Conservation (phyloP, 2,888 invertebrate species). For the Drosophila kokeensis region DNA sequence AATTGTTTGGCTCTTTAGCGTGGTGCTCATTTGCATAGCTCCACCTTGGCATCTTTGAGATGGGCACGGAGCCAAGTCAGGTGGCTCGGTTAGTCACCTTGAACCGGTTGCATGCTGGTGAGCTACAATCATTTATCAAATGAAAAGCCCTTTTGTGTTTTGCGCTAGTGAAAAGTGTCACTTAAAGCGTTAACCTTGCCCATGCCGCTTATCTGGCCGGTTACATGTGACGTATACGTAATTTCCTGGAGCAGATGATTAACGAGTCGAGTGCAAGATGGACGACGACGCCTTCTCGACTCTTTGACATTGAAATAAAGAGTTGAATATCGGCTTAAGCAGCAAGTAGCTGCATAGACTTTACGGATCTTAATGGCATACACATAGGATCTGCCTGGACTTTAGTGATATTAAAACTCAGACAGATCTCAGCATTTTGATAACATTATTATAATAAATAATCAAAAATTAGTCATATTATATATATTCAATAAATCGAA, state of each 20-base stretch:
- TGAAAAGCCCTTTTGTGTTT: slow-evolving; percentile 58
- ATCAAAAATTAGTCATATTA: too few relatives aligned
- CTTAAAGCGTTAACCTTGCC: slow-evolving; percentile 45
- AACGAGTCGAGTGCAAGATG: slow-evolving; percentile 57
- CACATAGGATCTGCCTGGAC: background rate
- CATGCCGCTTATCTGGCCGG: slow-evolving; percentile 68
- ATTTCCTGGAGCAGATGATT: slow-evolving; percentile 68
- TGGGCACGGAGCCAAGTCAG: slow-evolving; percentile 40
- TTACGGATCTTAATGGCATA: background rate
- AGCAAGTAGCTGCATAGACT: background rate
- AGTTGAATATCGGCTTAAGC: slow-evolving; percentile 8
- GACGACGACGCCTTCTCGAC: slow-evolving; percentile 3
- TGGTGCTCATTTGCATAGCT: slow-evolving; percentile 70
- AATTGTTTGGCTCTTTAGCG: slow-evolving; percentile 53
- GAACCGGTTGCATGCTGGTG: slow-evolving; percentile 51
- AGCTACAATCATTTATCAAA: slow-evolving; percentile 65
- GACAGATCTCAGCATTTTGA: too few relatives aligned
- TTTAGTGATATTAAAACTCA: background rate
- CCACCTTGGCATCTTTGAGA: slow-evolving; percentile 37
- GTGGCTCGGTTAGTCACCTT: slow-evolving; percentile 62
- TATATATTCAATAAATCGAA: too few relatives aligned
- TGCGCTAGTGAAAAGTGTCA: slow-evolving; percentile 23
- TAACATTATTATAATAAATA: too few relatives aligned
- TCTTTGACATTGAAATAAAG: slow-evolving; percentile 20
- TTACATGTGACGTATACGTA: slow-evolving; percentile 78